Evolutionary conservation across 2,888 invertebrate species (phyloP).

Genomic region (Brenthis hecate): DNA sequence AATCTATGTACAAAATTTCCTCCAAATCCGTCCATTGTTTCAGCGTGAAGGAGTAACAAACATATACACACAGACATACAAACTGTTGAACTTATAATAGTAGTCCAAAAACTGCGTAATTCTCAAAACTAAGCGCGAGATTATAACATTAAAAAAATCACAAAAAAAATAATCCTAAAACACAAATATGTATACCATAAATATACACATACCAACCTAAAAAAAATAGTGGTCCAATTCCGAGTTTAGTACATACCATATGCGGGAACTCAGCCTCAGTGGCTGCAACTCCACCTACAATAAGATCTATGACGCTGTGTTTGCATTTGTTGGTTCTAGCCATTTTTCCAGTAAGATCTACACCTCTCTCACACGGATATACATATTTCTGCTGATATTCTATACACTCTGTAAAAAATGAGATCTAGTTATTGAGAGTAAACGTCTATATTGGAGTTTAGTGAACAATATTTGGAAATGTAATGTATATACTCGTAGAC

Average conservation of each 20-base stretch:
- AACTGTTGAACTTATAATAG: too few relatives aligned
- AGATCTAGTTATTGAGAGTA: not conserved
- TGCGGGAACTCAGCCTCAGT: conserved; percentile 53
- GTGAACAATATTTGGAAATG: not conserved
- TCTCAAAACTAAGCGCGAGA: too few relatives aligned
- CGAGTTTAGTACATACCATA: conserved; percentile 45
- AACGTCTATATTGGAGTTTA: not conserved
- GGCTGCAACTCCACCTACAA: conserved; percentile 53
- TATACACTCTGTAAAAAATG: conserved; percentile 52
- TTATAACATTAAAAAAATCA: too few relatives aligned
- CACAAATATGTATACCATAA: not conserved
- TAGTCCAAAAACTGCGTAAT: too few relatives aligned
- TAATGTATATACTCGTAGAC: not conserved
- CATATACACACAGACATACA: too few relatives aligned
- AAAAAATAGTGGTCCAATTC: not conserved
- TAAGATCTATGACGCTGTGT: conserved; percentile 52
- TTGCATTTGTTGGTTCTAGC: conserved; percentile 48
- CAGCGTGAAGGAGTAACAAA: too few relatives aligned
- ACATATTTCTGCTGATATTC: conserved; percentile 58
- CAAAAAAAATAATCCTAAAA: not conserved
- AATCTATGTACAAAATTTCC: too few relatives aligned
- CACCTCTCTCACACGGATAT: conserved; percentile 51
- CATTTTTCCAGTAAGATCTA: conserved; percentile 42
- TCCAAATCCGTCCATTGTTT: too few relatives aligned
- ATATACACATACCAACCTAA: too few relatives aligned